Evolutionary conservation across 2,797 vertebrate genomes (phyloP).

Genomic region (Ctenosaura bakeri): DNA sequence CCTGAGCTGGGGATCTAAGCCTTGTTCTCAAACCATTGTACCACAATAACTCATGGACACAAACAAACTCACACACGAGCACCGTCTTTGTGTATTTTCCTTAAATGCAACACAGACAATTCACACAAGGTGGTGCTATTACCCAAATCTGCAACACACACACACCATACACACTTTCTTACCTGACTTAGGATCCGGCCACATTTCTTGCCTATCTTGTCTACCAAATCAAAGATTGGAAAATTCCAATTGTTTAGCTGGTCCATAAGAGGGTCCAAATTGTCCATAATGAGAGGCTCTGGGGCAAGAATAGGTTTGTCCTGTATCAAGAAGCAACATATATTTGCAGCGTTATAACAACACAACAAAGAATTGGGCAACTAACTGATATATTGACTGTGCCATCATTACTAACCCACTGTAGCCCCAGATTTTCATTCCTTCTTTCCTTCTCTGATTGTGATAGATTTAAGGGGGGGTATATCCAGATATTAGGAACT

Average conservation of each 20-base stretch:
- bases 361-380: neutral
- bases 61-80: no score
- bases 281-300: conserved; percentile 94
- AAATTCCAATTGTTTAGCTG: conserved; percentile 99
- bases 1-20: no score
- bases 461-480: no score
- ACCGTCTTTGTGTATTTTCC: neutral
- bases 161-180: conserved; percentile 60
- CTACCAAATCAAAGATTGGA: conserved; percentile 95
- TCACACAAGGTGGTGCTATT: neutral
- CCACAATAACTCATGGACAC: no score
- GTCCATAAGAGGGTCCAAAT: conserved; percentile 90
- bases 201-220: conserved; percentile 92
- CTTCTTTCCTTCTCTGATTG: neutral
- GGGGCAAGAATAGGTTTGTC: conserved; percentile 92
- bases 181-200: conserved; percentile 98
- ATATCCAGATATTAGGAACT: neutral
- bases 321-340: conserved; percentile 76
- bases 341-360: conserved; percentile 32
- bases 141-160: neutral
- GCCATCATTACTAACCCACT: neutral
- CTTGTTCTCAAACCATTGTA: no score
- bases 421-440: neutral
- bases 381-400: neutral
- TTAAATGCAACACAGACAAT: neutral